Base-by-base conservation (phyloP, 2,888 invertebrate genomes). In the Sphaerophoria rueppellii region DNA sequence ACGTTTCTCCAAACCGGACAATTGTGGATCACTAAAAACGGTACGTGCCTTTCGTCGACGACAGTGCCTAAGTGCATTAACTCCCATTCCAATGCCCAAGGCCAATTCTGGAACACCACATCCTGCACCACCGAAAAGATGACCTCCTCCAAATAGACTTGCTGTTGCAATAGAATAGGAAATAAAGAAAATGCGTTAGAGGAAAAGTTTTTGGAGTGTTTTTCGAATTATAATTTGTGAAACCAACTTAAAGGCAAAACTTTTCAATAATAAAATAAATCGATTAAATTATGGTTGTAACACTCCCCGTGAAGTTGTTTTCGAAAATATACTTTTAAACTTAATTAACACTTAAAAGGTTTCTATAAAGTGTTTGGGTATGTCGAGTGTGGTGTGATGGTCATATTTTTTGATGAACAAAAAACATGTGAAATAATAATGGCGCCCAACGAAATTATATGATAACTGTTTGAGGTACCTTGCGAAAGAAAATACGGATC, bases 41-140 rank as follows among this genome's bases (percentile, higher is more conserved):
- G 99, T 99, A 86, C 99, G 93, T 0, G 99, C 99, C 93, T 99
- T 99, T 88, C 99, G 93, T 89, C 99, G 94, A 1, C 99, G 94
- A 91, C 98, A 99, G 90, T 98, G 98, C 90, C 98, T 98, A 87
- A 97, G 93, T 0, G 96, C 97, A 89, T 91, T 92, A 54, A 92
- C 92, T 32, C 92, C 91, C 92, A 92, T 92, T 34, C 92, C 92
- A 83, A 92, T 88, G 0, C 92, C 92, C 12, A 92, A 87, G 4
- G 92, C 91, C 82, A 92, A 80, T 87, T 92, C 92, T 4, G 92
- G 92, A 83, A 91, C 90, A 71, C 90, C 91, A 80, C 89, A 89
- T 54, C 88, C 89, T 48, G 89, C 89, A 70, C 90, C 90, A 16
- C 90, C 90, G 83, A 92, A 92, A 57, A 92, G 89, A 85, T 91